Evolutionary conservation across 2,797 vertebrate genomes (phyloP).

Genomic region (Parauchenoglanis punctatus): DNA sequence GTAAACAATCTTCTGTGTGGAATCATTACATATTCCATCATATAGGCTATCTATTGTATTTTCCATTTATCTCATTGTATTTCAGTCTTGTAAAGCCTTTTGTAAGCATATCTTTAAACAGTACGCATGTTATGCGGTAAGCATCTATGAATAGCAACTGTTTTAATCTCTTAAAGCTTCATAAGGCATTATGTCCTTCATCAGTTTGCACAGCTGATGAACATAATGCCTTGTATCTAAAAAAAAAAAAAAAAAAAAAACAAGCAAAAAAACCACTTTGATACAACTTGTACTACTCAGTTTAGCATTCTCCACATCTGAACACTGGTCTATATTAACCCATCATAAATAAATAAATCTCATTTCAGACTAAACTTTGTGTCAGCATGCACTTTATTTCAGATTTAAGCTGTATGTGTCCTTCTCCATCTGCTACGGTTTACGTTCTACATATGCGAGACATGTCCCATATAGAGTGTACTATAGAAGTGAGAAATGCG

Average conservation of each 20-base stretch:
- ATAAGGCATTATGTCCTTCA: not conserved
- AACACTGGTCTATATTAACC: not conserved
- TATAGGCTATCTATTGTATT: not conserved
- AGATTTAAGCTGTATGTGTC: not conserved
- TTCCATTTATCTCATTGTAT: not conserved
- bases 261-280: not conserved
- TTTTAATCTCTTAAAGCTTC: not conserved
- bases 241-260: not conserved
- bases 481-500: not conserved
- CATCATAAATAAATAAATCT: not conserved
- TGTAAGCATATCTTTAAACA: not conserved
- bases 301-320: not conserved
- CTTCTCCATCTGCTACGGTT: too few species aligned
- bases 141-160: not conserved
- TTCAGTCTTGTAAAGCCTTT: not conserved
- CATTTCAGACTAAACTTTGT: not conserved
- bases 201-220: not conserved
- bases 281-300: not conserved
- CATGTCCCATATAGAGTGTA: not conserved
- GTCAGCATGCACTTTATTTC: not conserved
- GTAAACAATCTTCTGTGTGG: not conserved
- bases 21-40: not conserved
- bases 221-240: not conserved
- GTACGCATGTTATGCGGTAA: not conserved
- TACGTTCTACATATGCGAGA: not conserved